Conservation (phyloP, 2,113 vertebrate species). For the Mus spicilegus region DNA sequence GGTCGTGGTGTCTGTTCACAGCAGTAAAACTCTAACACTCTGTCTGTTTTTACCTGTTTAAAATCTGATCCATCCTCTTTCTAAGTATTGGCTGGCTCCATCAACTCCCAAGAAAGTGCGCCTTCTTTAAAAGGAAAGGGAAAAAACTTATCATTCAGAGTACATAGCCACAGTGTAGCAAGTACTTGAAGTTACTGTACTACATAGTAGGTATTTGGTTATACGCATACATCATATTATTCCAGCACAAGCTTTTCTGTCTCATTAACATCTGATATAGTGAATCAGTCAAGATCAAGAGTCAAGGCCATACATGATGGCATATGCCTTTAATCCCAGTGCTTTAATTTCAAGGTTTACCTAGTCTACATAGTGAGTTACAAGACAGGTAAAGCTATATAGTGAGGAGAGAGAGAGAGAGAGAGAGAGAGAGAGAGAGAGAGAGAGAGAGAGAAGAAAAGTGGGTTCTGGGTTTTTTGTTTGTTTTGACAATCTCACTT, state of each 20-base stretch:
- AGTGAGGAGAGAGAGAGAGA: background rate
- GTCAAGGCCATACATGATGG: background rate
- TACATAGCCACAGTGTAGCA: background rate
- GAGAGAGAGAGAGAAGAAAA: no score
- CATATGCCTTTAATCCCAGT: background rate
- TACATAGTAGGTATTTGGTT: background rate
- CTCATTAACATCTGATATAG: background rate
- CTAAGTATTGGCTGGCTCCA: background rate
- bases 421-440: no score
- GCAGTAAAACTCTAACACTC: no score
- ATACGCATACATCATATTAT: conserved; percentile 19
- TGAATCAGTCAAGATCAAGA: background rate
- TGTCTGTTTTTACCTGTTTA: background rate
- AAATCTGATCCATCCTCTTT: background rate
- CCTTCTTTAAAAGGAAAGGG: background rate
- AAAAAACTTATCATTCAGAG: background rate
- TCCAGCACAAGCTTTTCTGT: background rate
- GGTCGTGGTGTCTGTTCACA: no score
- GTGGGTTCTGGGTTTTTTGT: background rate
- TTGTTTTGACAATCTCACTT: background rate
- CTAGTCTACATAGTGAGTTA: background rate
- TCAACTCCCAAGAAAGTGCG: background rate
- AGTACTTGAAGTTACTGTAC: conserved; percentile 34
- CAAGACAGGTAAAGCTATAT: background rate
- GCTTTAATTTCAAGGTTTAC: background rate